A percentile compares a stretch with the other conserved stretches of the same genome.
Evolutionary conservation across 2,797 vertebrate species (phyloP).

Genomic region (Gambusia yucatana): DNA sequence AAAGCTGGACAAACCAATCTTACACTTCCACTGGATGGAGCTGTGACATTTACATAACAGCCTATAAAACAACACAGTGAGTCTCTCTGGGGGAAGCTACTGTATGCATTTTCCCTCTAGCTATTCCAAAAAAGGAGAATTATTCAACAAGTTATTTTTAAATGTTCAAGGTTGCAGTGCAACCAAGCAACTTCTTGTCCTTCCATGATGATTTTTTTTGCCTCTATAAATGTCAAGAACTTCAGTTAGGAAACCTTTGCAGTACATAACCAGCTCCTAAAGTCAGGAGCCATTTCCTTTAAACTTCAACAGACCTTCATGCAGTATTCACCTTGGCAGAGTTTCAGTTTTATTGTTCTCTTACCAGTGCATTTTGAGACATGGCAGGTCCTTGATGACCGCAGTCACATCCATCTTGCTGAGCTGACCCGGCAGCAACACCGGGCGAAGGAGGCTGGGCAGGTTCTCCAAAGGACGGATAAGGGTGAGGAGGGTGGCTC

Average conservation of each 20-base stretch:
- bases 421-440: slow-evolving; percentile 50
- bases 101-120: not conserved
- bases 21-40: not conserved
- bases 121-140: not conserved
- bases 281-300: not conserved
- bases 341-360: slow-evolving; percentile 20
- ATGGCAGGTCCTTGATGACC: slow-evolving; percentile 76
- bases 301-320: not conserved
- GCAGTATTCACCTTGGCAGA: not conserved
- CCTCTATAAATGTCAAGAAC: slow-evolving; percentile 23
- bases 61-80: not conserved
- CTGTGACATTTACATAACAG: not conserved
- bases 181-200: not conserved
- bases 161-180: slow-evolving; percentile 2
- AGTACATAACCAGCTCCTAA: not conserved
- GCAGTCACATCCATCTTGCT: slow-evolving; percentile 74
- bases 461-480: slow-evolving; percentile 77
- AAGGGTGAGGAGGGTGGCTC: slow-evolving; percentile 79
- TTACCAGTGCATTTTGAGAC: slow-evolving; percentile 77
- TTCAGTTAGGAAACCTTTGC: slow-evolving; percentile 2
- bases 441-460: slow-evolving; percentile 76
- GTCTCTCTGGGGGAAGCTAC: not conserved
- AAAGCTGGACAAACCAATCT: not conserved
- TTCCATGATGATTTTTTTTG: not conserved
- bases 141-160: not conserved